Evolutionary conservation across 64 coral and sea anemone species (phyloP), one percentile per base, ranked within the genome.

Genomic region (Cladopsammia gracilis): DNA sequence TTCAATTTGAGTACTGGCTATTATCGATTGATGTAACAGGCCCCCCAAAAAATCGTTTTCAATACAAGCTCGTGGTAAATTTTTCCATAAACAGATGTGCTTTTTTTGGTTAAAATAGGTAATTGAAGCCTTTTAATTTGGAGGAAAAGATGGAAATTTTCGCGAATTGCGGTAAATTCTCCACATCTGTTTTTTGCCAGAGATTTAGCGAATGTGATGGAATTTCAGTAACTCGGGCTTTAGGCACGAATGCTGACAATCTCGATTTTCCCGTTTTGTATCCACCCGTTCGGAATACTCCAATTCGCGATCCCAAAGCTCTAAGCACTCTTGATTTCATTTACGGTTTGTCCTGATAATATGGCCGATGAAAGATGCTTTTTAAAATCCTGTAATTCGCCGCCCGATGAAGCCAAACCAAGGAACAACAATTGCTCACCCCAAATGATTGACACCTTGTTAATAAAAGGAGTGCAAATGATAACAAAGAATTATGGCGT

Each of bases 401-500:
- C 80, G 80, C 80, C 80, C 44, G 60, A 48, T 84, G 80, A 67
- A 84, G 80, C 61, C 80, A 23, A 64, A 84, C 44, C 61, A 9
- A 67, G 80, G 4, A 84, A 84, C 80, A 46, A 82, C 79, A 82
- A 84, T 84, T 44, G 44, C 19, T 84, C 80, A 84, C 60, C 80
- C 80, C 80, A 25, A 68, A 50, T 84, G 80, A 84, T 84, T 84
- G 80, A 84, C 80, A 84, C 80, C 80, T 84, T 20, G 80, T 84
- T 84, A 84, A 84, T 84, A 84, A 83, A 83, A 83, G 59, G 25
- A 43, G 79, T 42, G 79, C 34, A 43, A 84, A 84, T 84, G 80
- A 84, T 84, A 84, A 84, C 80, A 84, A 67, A 84, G 80, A 84
- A 67, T 84, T 84, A 68, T 84, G 62, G 80, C 80, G 44, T 68